Evolutionary conservation across 2,113 vertebrate species (phyloP), one percentile per base, ranked within the genome.

Genomic region (Pseudorhombus dupliciocellatus): DNA sequence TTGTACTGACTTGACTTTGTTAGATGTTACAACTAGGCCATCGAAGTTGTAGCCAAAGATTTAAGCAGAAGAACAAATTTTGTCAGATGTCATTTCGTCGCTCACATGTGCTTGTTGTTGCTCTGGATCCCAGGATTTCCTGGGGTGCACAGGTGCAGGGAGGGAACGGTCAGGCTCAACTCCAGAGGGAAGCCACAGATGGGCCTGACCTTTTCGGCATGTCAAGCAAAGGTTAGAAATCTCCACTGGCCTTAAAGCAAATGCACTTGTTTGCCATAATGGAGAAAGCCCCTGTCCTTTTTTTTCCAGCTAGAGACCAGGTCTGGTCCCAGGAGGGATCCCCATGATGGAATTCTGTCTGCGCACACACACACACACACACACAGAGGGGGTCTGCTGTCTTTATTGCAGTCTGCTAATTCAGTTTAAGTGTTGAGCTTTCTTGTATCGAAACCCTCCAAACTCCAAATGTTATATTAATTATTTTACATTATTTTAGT

Each of bases 211-310:
- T 94, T 94, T 93, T 89, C 85, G 18, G 70, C 70, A 87, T 91
- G 93, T 93, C 93, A 94, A 81, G 83, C 92, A 94, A 94, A 94
- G 93, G 93, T 94, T 92, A 94, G 91, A 93, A 94, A 92, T 93
- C 90, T 93, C 90, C 84, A 89, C 87, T 93, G 92, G 91, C 93
- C 91, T 92, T 92, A 90, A 93, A 94, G 89, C 90, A 91, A 92
- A 92, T 88, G 89, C 87, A 91, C 90, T 92, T 86, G 91, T 92
- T 92, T 92, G 87, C 90, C 85, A 89, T 93, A 93, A 93, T 86
- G 88, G 92, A 92, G 88, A 77, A 90, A 78, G 71, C 81, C 85
- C 77, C 80, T 82, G 84, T 79, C 83, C 86, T 84, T 84, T 62
- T 61, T 86, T 77, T 63, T 20, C 42, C 69, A 80, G 83, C 77